A percentile compares a stretch with the other conserved stretches of the same genome.
Evolutionary conservation across 2,113 vertebrate species (phyloP).

Genomic region (Chamaea fasciata): DNA sequence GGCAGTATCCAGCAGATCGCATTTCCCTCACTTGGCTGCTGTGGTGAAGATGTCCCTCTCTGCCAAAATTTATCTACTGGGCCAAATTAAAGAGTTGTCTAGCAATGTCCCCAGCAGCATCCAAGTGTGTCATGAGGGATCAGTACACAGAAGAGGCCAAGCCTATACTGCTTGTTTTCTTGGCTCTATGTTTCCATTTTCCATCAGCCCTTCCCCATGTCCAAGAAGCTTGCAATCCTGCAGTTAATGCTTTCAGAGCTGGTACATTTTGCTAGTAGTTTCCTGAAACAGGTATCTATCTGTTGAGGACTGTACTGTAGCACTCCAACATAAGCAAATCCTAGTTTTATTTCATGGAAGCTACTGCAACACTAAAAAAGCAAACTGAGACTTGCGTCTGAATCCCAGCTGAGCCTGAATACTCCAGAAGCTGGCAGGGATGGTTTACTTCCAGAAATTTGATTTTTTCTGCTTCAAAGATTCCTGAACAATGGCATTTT

Average conservation of each 20-base stretch:
- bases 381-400: background rate
- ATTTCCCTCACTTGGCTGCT: background rate
- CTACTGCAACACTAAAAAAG: background rate
- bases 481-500: background rate
- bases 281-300: background rate
- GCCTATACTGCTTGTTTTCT: background rate
- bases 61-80: background rate
- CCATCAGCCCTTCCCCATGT: background rate
- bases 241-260: background rate
- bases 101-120: background rate
- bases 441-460: background rate
- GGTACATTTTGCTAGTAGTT: background rate
- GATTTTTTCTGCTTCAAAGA: conserved; percentile 1
- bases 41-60: background rate
- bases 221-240: background rate
- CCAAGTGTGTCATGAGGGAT: background rate
- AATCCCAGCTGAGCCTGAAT: background rate
- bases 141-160: background rate
- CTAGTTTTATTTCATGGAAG: background rate
- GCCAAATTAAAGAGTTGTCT: background rate
- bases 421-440: background rate
- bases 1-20: background rate
- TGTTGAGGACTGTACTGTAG: background rate
- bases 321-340: background rate
- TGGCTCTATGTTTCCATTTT: background rate